Conservation (phyloP, 2,113 vertebrate species). For the Natator depressus region DNA sequence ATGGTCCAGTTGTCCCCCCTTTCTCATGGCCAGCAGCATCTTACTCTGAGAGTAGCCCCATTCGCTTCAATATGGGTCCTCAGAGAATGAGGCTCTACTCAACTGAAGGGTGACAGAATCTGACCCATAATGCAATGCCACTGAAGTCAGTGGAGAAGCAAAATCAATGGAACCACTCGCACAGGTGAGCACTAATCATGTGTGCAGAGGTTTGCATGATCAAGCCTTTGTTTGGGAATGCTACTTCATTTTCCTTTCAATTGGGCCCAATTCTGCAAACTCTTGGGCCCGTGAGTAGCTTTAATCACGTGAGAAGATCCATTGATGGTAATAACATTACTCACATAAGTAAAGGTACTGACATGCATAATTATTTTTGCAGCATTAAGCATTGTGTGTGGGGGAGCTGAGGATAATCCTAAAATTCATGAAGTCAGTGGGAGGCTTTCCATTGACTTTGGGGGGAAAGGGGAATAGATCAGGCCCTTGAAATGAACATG, state of each 20-base stretch:
- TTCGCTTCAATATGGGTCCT: neutral
- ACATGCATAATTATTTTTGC: constrained; percentile 35
- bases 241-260: constrained; percentile 35
- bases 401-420: constrained; percentile 3
- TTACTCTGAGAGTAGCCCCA: no score
- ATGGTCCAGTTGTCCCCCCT: neutral
- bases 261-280: constrained; percentile 47
- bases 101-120: neutral
- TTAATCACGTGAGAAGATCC: constrained; percentile 67
- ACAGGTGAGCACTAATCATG: neutral
- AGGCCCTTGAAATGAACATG: constrained; percentile 61
- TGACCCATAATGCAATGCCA: neutral
- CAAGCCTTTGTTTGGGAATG: neutral
- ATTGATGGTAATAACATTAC: constrained; percentile 62
- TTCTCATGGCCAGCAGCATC: neutral
- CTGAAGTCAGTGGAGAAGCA: accelerated
- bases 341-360: constrained; percentile 55
- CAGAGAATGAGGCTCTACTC: neutral
- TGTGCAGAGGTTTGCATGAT: neutral
- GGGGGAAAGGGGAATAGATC: constrained; percentile 55
- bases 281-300: constrained; percentile 25
- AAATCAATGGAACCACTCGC: neutral
- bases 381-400: neutral
- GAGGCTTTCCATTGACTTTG: constrained; percentile 63
- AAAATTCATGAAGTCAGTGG: constrained; percentile 51